Conservation (phyloP, 2,888 invertebrate genomes). For the Zygaena filipendulae region DNA sequence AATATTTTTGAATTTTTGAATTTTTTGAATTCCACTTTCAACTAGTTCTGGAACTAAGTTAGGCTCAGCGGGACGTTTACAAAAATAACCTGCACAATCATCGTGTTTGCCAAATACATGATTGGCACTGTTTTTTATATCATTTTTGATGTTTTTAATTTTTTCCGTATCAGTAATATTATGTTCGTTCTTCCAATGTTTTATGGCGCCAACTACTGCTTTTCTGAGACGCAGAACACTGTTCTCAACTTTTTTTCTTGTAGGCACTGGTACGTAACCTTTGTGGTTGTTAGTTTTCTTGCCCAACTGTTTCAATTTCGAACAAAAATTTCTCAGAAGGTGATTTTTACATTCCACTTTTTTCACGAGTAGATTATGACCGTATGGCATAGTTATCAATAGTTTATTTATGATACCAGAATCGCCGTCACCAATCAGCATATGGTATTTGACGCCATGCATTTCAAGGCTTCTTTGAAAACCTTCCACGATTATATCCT, state of each 20-base stretch:
- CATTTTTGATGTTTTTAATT: neutral
- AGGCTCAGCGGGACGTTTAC: no score
- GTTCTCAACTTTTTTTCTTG: slow-evolving; percentile 1
- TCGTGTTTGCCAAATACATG: slow-evolving; percentile 6
- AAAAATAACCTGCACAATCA: slow-evolving; percentile 1
- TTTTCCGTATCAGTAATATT: neutral
- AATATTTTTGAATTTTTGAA: no score
- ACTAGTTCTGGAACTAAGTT: no score
- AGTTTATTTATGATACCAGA: slow-evolving; percentile 1
- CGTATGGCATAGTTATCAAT: neutral
- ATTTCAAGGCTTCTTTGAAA: slow-evolving; percentile 1
- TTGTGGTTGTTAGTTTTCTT: slow-evolving; percentile 3
- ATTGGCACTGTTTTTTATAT: slow-evolving; percentile 1
- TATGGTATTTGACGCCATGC: slow-evolving; percentile 4
- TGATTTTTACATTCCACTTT: slow-evolving; percentile 8
- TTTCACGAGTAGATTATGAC: neutral
- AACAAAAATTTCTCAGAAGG: slow-evolving; percentile 3
- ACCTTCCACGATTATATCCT: slow-evolving; percentile 5
- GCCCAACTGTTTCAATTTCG: slow-evolving; percentile 2
- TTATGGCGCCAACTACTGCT: slow-evolving; percentile 1
- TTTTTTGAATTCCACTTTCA: no score
- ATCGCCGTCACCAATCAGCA: slow-evolving; percentile 4
- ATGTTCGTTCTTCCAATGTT: neutral
- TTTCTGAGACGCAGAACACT: slow-evolving; percentile 1
- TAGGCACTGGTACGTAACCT: slow-evolving; percentile 1